Conservation (phyloP, 2,113 vertebrate genomes). For the Neogale vison region DNA sequence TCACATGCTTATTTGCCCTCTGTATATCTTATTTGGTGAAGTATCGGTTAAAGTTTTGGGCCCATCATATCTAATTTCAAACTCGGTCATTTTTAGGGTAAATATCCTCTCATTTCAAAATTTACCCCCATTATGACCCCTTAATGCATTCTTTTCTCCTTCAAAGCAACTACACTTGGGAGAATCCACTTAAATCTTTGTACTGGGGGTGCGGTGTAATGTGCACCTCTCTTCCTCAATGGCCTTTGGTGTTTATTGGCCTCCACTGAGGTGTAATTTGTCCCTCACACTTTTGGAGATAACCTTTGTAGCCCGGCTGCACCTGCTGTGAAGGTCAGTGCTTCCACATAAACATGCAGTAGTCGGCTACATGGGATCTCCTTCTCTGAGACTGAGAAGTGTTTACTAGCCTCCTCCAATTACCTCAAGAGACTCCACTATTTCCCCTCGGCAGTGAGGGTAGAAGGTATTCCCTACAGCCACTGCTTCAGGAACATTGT, state of each 20-base stretch:
- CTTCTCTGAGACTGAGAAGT: background rate
- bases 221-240: background rate
- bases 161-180: background rate
- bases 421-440: background rate
- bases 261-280: background rate
- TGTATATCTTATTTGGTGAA: background rate
- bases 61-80: background rate
- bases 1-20: background rate
- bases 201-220: background rate
- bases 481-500: background rate
- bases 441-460: background rate
- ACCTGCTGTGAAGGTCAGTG: background rate
- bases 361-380: background rate
- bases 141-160: background rate
- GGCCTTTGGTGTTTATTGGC: background rate
- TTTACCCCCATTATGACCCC: background rate
- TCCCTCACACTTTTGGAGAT: background rate
- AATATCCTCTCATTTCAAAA: background rate
- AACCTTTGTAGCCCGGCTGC: background rate
- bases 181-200: background rate
- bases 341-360: background rate
- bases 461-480: background rate
- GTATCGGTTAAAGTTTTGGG: background rate
- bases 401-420: background rate
- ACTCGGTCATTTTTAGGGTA: background rate